Evolutionary conservation across 2,113 vertebrate species (phyloP), one percentile per base, ranked within the genome.

Genomic region (Talpa occidentalis): DNA sequence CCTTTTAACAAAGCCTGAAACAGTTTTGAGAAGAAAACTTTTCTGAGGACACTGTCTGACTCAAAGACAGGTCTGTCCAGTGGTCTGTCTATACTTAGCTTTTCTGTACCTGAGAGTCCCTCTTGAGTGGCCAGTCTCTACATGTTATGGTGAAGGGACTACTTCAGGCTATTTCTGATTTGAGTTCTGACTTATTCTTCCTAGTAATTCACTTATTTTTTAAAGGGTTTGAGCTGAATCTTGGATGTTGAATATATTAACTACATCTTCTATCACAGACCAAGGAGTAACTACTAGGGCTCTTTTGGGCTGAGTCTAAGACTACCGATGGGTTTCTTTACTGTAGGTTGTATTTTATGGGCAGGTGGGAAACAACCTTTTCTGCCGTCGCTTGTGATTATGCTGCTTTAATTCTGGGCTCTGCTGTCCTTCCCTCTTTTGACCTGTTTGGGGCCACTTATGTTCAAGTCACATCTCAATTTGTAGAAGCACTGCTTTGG

Each of bases 111-210:
- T 80, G 64, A 52, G 37, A 26, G 16, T 64, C 77, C 28, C 67
- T 32, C 40, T 83, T 79, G 49, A 81, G 62, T 92, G 66, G 28
- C 40, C 54, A 72, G 60, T 54, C 14, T 91, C 59, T 92, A 44
- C 76, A 83, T 30, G 4, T 22, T 52, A 30, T 49, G 40, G 30
- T 78, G 49, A 95, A 91, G 49, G 62, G 93, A 67, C 62, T 67
- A 24, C 62, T 77, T 85, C 74, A 62, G 40, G 42, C 59, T 91
- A 15, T 89, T 95, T 95, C 62, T 82, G 67, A 22, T 91, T 91
- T 70, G 79, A 73, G 69, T 85, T 95, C 78, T 95, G 81, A 37
- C 21, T 72, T 87, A 47, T 35, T 93, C 85, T 93, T 93, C 74
- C 44, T 86, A 82, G 49, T 93, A 82, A 69, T 86, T 82, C 76